These are phyloP conservation scores for Lophius americanus DNA, from an alignment of 2,797 vertebrate genomes.

Conservation along the genomic window DNA sequence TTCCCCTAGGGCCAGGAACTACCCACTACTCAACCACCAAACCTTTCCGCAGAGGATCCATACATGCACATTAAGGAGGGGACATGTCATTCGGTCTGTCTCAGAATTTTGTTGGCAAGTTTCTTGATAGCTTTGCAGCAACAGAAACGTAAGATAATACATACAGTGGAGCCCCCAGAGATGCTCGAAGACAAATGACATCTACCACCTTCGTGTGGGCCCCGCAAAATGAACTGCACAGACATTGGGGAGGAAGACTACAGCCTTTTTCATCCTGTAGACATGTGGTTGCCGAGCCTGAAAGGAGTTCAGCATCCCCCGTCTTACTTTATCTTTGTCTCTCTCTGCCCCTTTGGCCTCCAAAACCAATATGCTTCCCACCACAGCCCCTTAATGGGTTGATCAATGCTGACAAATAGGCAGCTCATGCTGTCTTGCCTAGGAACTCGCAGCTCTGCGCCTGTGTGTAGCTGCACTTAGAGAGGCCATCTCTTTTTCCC, in stretches of 20 bases:
- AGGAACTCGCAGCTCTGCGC: slow-evolving; percentile 75
- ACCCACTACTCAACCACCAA: slow-evolving; percentile 53
- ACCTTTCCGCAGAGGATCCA: slow-evolving; percentile 28
- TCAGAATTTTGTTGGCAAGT: slow-evolving; percentile 42
- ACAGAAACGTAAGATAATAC: slow-evolving; percentile 59
- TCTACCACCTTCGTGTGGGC: slow-evolving; percentile 56
- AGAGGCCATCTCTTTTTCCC: slow-evolving; percentile 71
- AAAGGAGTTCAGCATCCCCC: slow-evolving; percentile 66
- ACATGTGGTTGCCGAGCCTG: slow-evolving; percentile 60
- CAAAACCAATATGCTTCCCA: slow-evolving; percentile 84
- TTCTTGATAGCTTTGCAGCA: slow-evolving; percentile 48
- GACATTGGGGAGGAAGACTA: slow-evolving; percentile 56
- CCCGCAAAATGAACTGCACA: slow-evolving; percentile 63
- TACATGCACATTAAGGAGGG: slow-evolving; percentile 43
- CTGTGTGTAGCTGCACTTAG: slow-evolving; percentile 66
- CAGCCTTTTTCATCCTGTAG: slow-evolving; percentile 65
- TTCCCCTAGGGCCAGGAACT: slow-evolving; percentile 72
- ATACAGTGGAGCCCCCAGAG: slow-evolving; percentile 62
- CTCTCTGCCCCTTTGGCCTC: slow-evolving; percentile 81
- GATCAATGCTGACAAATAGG: slow-evolving; percentile 88
- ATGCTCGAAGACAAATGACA: slow-evolving; percentile 72
- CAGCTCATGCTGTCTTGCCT: slow-evolving; percentile 80
- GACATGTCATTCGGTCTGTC: slow-evolving; percentile 60
- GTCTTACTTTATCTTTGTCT: slow-evolving; percentile 80
- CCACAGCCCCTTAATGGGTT: slow-evolving; percentile 83